phyloP scores from a whole-genome alignment of 2,888 invertebrate species.

The Lydus trimaculatus region DNA sequence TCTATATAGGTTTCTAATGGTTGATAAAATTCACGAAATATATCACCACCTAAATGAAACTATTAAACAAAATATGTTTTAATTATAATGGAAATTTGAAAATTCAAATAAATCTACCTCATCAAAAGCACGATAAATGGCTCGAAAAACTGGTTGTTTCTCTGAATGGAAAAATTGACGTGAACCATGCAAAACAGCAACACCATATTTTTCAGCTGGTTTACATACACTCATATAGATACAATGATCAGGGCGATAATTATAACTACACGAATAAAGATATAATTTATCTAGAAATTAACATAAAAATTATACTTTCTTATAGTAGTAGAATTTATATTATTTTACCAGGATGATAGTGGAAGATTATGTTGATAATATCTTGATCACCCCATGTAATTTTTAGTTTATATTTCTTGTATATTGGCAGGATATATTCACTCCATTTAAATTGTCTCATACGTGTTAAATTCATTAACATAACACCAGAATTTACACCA shows the following conservation, averaged over 20 bases:
- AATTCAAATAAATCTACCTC: constrained; percentile 56
- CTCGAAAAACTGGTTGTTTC: constrained; percentile 85
- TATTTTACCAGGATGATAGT: constrained; percentile 74
- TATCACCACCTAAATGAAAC: constrained; percentile 73
- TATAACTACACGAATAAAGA: constrained; percentile 84
- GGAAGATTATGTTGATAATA: constrained; percentile 89
- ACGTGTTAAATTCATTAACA: constrained; percentile 95
- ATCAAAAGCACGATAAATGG: constrained; percentile 71
- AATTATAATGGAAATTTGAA: constrained; percentile 11
- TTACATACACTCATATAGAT: constrained; percentile 92
- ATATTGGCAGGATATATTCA: constrained; percentile 82
- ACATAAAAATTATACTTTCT: constrained; percentile 4
- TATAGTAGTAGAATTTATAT: neutral
- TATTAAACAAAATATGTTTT: constrained; percentile 37
- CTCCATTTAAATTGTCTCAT: constrained; percentile 89
- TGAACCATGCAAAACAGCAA: constrained; percentile 88
- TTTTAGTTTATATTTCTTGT: constrained; percentile 82
- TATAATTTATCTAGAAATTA: constrained; percentile 71
- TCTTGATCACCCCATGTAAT: constrained; percentile 99
- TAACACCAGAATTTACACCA: constrained; percentile 94
- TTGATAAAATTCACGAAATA: constrained; percentile 67
- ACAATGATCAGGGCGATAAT: constrained; percentile 95
- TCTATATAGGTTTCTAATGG: constrained; percentile 67
- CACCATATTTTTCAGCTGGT: constrained; percentile 68
- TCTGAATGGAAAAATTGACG: constrained; percentile 84